Evolutionary conservation across 1,140 invertebrate genomes (phyloP).

Genomic region (Euborellia annulipes): DNA sequence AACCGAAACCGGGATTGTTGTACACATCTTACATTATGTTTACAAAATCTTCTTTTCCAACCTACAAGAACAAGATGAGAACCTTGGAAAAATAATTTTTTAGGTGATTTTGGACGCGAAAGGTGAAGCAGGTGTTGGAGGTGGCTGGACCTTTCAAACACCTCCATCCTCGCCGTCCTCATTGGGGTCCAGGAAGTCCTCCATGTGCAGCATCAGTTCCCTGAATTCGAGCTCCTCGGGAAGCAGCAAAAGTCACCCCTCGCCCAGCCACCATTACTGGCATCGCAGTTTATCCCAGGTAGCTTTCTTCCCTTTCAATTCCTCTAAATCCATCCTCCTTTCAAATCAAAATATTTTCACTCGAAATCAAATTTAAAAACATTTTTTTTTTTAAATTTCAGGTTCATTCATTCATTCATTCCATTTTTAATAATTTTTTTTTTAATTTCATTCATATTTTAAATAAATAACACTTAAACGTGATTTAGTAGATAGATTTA

Average conservation of each 20-base stretch:
- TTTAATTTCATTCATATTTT: no score
- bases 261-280: conserved; percentile 58
- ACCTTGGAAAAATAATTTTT: conserved; percentile 19
- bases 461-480: no score
- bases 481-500: no score
- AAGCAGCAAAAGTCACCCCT: conserved; percentile 55
- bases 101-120: conserved; percentile 61
- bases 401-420: conserved; percentile 11
- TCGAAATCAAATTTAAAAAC: no score
- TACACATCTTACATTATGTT: no score
- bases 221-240: conserved; percentile 73
- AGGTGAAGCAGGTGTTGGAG: conserved; percentile 19
- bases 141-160: conserved; percentile 50
- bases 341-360: conserved; percentile 8
- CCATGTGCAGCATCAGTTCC: conserved; percentile 86
- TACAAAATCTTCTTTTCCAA: no score
- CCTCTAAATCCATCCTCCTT: no score
- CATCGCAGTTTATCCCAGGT: conserved; percentile 59
- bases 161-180: conserved; percentile 47
- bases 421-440: no score
- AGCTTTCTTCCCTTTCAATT: conserved; percentile 9
- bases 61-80: no score
- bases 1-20: background rate
- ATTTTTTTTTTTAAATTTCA: background rate
- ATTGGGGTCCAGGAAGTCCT: conserved; percentile 76